Base-by-base conservation (phyloP, 2,888 invertebrate species). In the Xylota sylvarum region DNA sequence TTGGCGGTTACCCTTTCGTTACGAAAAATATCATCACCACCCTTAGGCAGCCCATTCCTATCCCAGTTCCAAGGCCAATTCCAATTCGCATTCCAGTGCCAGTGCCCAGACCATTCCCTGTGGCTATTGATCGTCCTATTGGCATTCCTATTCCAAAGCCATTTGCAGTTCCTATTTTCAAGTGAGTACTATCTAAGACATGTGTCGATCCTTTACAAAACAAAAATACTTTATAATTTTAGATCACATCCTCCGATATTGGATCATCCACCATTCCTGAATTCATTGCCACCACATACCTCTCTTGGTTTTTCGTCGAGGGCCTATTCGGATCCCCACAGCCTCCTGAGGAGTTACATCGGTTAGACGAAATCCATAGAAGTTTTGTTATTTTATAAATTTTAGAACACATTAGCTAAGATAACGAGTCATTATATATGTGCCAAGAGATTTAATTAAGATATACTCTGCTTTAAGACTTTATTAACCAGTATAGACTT, bases 321-420 rank as follows among this genome's bases (percentile, higher is more conserved):
- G 40, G 48, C 30, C 2, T 86, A 73, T 46, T 37, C 65, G 1
- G 86, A 86, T 30, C 67, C 82, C 23, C 40, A 55, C 17, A 62
- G 62, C 1, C 40, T 86, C 30, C 56, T 86, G 32, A 86, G 82
- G 30, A 67, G 81, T 43, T 86, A 82, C 43, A 81, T 86, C 17
- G 86, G 86, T 7, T 86, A 60, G 17, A 43, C 4, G 4, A 12
- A 6, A 12, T 30, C 5, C 27, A 40, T 6, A 50, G 0, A 32
- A 72, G 7, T 32, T 12, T 14, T 27, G 30, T 30, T 50, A 10
- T 9, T 9, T n/a, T 10, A 32, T 23, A n/a, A n/a, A 17, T 23
- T 5, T 32, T 40, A 52, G n/a, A 14, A 10, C 35, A 3, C 32
- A 19, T 14, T 52, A 70, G 52, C 14, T 76, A 64, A 62, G 27